Percentiles rank a stretch among this genome's conserved stretches.
Conservation (phyloP, 2,113 vertebrate genomes). For the Oophaga pumilio region DNA sequence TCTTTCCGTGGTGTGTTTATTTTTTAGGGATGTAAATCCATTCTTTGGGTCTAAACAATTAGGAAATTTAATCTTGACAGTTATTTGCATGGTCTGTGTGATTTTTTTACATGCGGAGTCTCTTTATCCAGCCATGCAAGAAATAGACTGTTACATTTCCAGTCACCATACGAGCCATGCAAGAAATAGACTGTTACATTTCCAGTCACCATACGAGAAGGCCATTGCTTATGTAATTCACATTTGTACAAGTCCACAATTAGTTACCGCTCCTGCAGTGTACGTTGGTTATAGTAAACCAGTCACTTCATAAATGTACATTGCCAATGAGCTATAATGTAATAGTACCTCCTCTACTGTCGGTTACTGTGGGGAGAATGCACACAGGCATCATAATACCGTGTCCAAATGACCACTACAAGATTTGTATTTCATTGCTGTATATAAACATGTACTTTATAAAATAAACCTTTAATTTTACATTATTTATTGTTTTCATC, state of each 20-base stretch:
- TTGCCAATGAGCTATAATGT: too few relatives aligned
- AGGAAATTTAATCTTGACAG: slow-evolving; percentile 67
- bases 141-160: neutral
- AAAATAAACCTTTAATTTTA: slow-evolving; percentile 48
- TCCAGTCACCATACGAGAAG: neutral
- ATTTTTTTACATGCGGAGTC: neutral
- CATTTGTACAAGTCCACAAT: too few relatives aligned
- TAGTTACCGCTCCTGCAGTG: too few relatives aligned
- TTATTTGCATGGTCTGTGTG: slow-evolving; percentile 33
- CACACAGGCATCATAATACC: slow-evolving; percentile 36
- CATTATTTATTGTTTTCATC: slow-evolving; percentile 48
- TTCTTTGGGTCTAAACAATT: slow-evolving; percentile 65
- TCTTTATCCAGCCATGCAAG: neutral
- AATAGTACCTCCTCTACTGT: too few relatives aligned
- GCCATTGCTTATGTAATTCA: neutral
- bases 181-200: neutral
- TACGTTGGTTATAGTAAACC: too few relatives aligned
- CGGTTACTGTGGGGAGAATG: neutral
- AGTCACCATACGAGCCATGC: neutral
- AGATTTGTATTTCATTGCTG: slow-evolving; percentile 59
- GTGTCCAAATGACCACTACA: slow-evolving; percentile 59
- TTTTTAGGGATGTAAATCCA: slow-evolving; percentile 60
- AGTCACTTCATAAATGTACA: too few relatives aligned
- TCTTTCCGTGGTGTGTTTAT: neutral
- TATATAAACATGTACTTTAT: slow-evolving; percentile 67